phyloP scores from a whole-genome alignment of 2,113 vertebrate genomes.

The Dermatemys mawii region DNA sequence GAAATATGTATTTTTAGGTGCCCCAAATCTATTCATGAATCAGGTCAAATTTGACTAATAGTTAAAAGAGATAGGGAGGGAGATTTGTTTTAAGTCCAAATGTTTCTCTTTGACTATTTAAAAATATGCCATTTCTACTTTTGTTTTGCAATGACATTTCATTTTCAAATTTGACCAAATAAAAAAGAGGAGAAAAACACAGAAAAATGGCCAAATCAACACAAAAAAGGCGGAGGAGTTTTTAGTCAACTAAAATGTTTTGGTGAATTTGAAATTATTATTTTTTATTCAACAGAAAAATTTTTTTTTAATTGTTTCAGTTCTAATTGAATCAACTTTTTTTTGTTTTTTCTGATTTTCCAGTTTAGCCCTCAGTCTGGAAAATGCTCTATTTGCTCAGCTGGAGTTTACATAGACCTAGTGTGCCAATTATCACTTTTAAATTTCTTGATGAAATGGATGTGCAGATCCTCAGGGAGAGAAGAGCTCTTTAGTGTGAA shows the following conservation, averaged over 20 bases:
- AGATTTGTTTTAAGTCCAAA: background rate
- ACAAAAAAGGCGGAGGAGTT: background rate
- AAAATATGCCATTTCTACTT: background rate
- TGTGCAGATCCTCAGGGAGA: background rate
- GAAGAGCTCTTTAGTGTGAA: background rate
- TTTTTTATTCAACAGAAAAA: background rate
- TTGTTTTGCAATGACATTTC: background rate
- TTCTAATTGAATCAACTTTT: background rate
- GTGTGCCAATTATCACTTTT: background rate
- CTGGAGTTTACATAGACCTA: background rate
- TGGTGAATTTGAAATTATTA: background rate
- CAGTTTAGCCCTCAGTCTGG: background rate
- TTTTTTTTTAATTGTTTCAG: background rate
- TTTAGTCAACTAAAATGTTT: background rate
- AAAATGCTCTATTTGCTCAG: background rate
- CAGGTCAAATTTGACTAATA: too few species aligned
- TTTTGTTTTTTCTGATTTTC: background rate
- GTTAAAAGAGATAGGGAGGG: background rate
- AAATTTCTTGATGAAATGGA: background rate
- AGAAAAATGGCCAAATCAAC: background rate
- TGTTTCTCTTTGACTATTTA: background rate
- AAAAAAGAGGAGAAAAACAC: background rate
- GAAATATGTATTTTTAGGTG: background rate
- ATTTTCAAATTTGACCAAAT: background rate
- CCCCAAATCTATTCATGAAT: background rate